Conservation (phyloP, 2,797 vertebrate genomes). For the Dendrocincla fuliginosa region DNA sequence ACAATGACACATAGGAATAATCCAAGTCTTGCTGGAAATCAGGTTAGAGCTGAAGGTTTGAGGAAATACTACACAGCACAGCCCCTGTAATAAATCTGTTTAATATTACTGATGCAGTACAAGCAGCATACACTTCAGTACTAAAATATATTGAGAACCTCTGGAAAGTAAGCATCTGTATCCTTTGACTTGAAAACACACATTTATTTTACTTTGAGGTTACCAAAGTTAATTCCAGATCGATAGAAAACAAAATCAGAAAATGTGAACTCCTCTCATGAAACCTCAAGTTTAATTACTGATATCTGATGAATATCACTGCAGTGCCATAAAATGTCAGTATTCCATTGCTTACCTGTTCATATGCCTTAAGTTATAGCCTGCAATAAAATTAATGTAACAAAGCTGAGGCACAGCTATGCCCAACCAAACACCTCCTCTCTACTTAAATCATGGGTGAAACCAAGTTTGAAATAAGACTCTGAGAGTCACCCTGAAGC, state of each 20-base stretch:
- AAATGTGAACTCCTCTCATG: background rate
- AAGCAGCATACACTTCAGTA: background rate
- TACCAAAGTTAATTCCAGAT: background rate
- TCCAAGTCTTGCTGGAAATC: background rate
- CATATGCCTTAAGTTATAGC: background rate
- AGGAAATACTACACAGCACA: background rate
- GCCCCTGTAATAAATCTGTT: background rate
- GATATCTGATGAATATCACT: background rate
- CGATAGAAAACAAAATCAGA: background rate
- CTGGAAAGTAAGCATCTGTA: background rate
- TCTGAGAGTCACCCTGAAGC: background rate
- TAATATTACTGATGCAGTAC: background rate
- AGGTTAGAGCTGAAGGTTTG: background rate
- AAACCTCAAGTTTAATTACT: conserved; percentile 1
- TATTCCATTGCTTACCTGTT: background rate
- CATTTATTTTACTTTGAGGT: background rate
- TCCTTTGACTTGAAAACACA: background rate
- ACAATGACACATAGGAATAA: conserved; percentile 21
- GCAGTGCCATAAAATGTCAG: background rate
- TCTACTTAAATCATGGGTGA: background rate
- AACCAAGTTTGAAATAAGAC: background rate
- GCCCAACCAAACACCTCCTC: background rate
- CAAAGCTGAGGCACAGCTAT: background rate
- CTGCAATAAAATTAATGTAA: background rate
- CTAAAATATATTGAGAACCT: background rate